phyloP scores from a whole-genome alignment of 1,140 invertebrate genomes.

The Microplitis demolitor region DNA sequence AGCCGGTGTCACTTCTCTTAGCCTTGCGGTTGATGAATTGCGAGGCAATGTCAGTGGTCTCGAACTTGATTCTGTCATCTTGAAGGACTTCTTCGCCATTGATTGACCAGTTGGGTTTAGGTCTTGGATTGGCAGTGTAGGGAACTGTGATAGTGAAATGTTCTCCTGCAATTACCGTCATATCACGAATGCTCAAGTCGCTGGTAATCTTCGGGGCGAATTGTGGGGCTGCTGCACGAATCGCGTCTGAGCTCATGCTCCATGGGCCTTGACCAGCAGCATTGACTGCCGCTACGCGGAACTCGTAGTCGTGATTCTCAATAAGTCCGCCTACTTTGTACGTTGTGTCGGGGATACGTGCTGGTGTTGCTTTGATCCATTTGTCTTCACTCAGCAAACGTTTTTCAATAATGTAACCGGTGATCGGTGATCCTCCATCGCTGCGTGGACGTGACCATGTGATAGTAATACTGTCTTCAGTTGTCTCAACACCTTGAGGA shows the following conservation, averaged over 20 bases:
- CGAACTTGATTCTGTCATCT: conserved; percentile 85
- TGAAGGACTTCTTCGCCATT: conserved; percentile 83
- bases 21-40: conserved; percentile 87
- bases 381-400: conserved; percentile 84
- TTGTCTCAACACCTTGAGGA: conserved; percentile 84
- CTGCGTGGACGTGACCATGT: conserved; percentile 91
- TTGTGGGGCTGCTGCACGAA: conserved; percentile 85
- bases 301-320: conserved; percentile 96
- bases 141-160: conserved; percentile 95
- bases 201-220: conserved; percentile 89
- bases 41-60: conserved; percentile 80
- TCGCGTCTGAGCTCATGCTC: conserved; percentile 88
- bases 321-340: conserved; percentile 85
- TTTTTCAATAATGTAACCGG: conserved; percentile 93
- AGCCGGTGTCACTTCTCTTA: conserved; percentile 87
- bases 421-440: conserved; percentile 91
- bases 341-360: conserved; percentile 78
- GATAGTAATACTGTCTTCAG: conserved; percentile 92
- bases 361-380: conserved; percentile 88
- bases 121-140: conserved; percentile 86
- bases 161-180: conserved; percentile 94
- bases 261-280: conserved; percentile 92
- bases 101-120: conserved; percentile 85
- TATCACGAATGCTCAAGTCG: conserved; percentile 89
- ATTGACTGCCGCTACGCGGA: conserved; percentile 95